These are phyloP conservation scores for Propsilocerus akamusi DNA, from an alignment of 1,140 invertebrate species.

Conservation along the genomic window DNA sequence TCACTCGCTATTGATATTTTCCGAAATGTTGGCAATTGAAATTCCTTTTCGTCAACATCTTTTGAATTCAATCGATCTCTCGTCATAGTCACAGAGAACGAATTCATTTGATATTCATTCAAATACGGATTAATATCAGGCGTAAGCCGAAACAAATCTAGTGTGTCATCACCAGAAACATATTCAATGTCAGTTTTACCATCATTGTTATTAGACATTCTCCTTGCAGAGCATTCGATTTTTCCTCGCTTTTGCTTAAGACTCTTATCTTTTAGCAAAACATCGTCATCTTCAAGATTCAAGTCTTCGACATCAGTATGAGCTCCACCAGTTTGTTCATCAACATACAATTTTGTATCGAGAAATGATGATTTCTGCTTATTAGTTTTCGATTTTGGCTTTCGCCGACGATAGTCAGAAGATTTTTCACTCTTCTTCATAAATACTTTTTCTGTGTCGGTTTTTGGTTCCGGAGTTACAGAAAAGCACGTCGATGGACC, in stretches of 20 bases:
- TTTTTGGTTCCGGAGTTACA: slow-evolving; percentile 5
- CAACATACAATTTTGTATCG: background rate
- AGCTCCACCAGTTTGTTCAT: background rate
- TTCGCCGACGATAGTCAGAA: slow-evolving; percentile 9
- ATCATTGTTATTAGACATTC: background rate
- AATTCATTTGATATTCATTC: background rate
- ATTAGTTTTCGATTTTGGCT: background rate
- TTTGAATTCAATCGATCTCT: background rate
- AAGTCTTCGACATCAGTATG: slow-evolving; percentile 16
- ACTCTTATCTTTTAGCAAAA: slow-evolving; percentile 8
- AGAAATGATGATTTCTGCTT: background rate
- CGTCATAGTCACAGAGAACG: background rate
- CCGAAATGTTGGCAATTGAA: no score
- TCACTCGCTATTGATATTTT: no score
- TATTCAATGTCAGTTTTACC: background rate
- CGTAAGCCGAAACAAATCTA: background rate
- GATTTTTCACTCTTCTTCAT: slow-evolving; percentile 13
- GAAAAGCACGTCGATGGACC: background rate
- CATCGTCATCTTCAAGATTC: slow-evolving; percentile 15
- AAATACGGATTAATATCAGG: background rate
- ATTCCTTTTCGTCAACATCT: no score
- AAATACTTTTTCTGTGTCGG: slow-evolving; percentile 17
- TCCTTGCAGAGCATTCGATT: background rate
- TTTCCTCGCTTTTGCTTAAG: slow-evolving; percentile 10
- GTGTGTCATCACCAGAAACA: background rate